phyloP scores from a whole-genome alignment of 2,888 invertebrate genomes.

The Erpobdella octoculata region DNA sequence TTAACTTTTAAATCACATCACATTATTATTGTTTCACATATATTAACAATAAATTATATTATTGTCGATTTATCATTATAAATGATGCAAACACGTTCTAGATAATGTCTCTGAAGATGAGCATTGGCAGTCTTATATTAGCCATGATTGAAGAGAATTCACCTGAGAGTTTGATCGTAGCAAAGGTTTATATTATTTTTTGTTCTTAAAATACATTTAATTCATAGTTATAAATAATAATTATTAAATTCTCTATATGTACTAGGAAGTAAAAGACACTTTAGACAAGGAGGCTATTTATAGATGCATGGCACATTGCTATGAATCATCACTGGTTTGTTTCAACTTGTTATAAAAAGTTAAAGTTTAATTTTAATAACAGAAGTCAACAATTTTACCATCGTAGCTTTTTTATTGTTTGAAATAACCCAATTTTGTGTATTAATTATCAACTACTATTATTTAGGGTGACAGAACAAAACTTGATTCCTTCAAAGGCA shows the following conservation, averaged over 20 bases:
- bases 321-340: slow-evolving; percentile 39
- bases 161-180: slow-evolving; percentile 47
- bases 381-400: neutral
- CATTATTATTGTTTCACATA: neutral
- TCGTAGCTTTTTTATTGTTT: no score
- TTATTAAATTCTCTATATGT: neutral
- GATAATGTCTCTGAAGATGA: slow-evolving; percentile 46
- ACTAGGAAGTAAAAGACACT: slow-evolving; percentile 52
- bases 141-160: slow-evolving; percentile 52
- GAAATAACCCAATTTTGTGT: neutral
- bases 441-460: neutral
- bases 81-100: no score
- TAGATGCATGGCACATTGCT: slow-evolving; percentile 48
- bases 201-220: no score
- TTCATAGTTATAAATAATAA: neutral
- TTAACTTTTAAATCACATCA: no score
- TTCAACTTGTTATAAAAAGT: neutral
- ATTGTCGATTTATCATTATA: no score
- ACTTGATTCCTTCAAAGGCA: slow-evolving; percentile 32
- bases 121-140: slow-evolving; percentile 50
- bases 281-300: slow-evolving; percentile 51
- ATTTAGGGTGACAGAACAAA: slow-evolving; percentile 37
- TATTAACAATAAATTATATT: neutral
- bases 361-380: neutral
- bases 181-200: slow-evolving; percentile 41